These are phyloP conservation scores for Epiblema foenella DNA, from an alignment of 2,888 invertebrate genomes.

Conservation along the genomic window DNA sequence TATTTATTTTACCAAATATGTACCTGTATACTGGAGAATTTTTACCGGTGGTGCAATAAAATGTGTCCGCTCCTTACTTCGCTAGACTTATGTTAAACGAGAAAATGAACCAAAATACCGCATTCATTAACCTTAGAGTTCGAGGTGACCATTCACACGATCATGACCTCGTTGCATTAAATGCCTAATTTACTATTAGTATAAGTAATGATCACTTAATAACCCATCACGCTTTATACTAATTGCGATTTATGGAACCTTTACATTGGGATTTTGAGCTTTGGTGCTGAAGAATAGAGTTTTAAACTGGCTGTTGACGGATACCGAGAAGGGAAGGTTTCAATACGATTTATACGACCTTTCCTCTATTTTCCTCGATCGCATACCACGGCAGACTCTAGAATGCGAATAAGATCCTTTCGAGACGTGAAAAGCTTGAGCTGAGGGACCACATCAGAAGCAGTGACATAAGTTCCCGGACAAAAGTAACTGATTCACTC, in stretches of 20 bases:
- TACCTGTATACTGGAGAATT: no score
- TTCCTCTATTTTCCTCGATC: not conserved
- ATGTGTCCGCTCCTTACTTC: no score
- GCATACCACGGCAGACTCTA: no score
- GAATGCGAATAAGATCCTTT: no score
- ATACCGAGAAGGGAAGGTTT: conserved; percentile 2
- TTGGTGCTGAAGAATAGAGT: not conserved
- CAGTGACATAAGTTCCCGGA: no score
- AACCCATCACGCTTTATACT: conserved; percentile 30
- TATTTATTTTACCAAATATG: no score
- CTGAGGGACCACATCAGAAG: no score
- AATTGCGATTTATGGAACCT: conserved; percentile 12
- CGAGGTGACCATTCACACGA: conserved; percentile 35
- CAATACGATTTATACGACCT: not conserved
- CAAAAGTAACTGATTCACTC: no score
- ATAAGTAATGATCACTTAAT: conserved; percentile 38
- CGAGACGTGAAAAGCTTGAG: no score
- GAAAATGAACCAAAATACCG: conserved; percentile 13
- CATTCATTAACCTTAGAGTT: conserved; percentile 34
- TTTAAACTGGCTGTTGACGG: not conserved
- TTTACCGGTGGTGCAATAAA: no score
- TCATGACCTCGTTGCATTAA: conserved; percentile 39
- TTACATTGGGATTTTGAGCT: not conserved
- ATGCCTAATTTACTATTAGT: conserved; percentile 27
- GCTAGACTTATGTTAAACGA: no score